phyloP scores from a whole-genome alignment of 2,888 invertebrate genomes.

The Spialia ferax region DNA sequence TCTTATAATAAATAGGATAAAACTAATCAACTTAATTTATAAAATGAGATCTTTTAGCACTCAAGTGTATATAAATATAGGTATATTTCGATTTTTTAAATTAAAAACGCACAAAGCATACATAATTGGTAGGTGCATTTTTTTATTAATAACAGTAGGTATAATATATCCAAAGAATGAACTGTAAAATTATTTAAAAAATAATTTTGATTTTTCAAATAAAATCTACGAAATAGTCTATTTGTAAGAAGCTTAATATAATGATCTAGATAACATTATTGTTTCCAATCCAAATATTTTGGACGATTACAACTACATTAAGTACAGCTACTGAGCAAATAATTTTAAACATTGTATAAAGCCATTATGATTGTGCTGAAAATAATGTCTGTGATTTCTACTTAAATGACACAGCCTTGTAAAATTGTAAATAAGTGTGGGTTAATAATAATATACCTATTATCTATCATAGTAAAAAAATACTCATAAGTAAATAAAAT shows the following conservation, averaged over 20 bases:
- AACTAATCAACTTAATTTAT: neutral
- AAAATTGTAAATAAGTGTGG: no score
- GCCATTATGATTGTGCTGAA: neutral
- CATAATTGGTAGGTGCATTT: no score
- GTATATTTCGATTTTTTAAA: no score
- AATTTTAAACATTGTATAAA: no score
- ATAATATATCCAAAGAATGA: no score
- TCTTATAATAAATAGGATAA: neutral
- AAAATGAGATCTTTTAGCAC: slow-evolving; percentile 1
- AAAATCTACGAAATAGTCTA: neutral
- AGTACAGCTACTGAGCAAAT: neutral
- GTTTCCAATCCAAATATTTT: neutral
- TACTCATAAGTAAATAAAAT: no score
- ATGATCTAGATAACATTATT: neutral
- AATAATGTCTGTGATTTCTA: neutral
- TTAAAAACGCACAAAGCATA: no score
- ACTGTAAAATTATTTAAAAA: no score
- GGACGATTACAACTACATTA: neutral
- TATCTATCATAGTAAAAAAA: no score
- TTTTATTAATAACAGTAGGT: no score
- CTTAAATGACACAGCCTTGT: neutral
- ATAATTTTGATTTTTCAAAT: neutral
- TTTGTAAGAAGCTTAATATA: neutral
- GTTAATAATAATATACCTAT: no score
- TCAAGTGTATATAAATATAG: neutral